These are phyloP conservation scores for Salticus scenicus DNA, from an alignment of 2,888 invertebrate genomes.

Conservation along the genomic window DNA sequence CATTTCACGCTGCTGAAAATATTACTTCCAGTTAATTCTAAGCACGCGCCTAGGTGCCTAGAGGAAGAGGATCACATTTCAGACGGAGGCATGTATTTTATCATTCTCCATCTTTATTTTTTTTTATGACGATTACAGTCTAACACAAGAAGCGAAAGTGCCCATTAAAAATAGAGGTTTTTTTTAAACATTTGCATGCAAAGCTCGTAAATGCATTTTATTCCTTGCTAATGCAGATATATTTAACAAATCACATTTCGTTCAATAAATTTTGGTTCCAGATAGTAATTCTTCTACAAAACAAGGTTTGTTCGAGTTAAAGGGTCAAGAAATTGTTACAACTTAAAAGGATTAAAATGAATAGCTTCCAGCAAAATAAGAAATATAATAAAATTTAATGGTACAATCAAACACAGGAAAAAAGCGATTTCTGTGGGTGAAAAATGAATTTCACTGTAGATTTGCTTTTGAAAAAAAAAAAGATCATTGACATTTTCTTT, in stretches of 20 bases:
- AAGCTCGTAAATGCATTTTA: slow-evolving; percentile 27
- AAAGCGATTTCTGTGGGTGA: too few relatives aligned
- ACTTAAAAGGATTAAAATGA: not conserved
- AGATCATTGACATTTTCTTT: too few relatives aligned
- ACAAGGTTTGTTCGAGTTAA: not conserved
- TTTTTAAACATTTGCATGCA: slow-evolving; percentile 10
- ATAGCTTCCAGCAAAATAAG: too few relatives aligned
- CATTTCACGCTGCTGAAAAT: too few relatives aligned
- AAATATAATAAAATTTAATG: too few relatives aligned
- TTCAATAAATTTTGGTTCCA: not conserved
- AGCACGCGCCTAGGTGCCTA: not conserved
- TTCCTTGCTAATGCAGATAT: not conserved
- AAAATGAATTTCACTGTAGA: too few relatives aligned
- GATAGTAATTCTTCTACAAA: not conserved
- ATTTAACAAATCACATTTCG: slow-evolving; percentile 24
- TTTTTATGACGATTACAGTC: slow-evolving; percentile 22
- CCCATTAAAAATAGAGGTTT: slow-evolving; percentile 30
- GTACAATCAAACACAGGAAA: too few relatives aligned
- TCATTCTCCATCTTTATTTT: slow-evolving; percentile 3
- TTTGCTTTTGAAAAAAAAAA: too few relatives aligned
- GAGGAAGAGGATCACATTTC: slow-evolving; percentile 8
- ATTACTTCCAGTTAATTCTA: not conserved
- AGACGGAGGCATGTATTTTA: slow-evolving; percentile 15
- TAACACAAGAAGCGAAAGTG: slow-evolving; percentile 41
- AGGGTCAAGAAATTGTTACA: not conserved